These are phyloP conservation scores for Parthenolecanium corni DNA, from an alignment of 2,888 invertebrate species.

Conservation along the genomic window DNA sequence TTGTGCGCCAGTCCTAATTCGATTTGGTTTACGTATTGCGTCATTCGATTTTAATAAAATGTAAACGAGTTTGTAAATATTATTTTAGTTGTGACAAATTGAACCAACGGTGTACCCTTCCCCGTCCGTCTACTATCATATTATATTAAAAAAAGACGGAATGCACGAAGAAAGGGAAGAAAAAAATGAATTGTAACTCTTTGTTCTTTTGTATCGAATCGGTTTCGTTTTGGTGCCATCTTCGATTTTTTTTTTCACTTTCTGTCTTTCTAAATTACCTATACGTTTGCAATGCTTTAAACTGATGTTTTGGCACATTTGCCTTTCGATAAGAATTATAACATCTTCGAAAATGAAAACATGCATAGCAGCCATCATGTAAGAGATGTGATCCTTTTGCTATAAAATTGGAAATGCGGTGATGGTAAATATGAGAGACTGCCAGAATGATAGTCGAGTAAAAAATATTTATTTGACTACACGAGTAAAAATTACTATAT, in stretches of 20 bases:
- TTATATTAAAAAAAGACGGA: neutral
- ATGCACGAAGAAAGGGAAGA: neutral
- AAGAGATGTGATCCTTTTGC: no score
- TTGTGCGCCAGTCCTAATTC: slow-evolving; percentile 21
- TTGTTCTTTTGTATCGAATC: slow-evolving; percentile 10
- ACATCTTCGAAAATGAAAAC: no score
- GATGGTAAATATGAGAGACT: neutral
- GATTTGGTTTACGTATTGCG: slow-evolving; percentile 22
- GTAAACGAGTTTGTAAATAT: slow-evolving; percentile 28
- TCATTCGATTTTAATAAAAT: slow-evolving; percentile 26
- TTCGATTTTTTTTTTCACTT: slow-evolving; percentile 10
- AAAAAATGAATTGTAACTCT: neutral
- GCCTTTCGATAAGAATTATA: no score
- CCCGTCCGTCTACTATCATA: neutral
- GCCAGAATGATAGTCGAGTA: no score
- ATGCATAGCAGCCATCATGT: no score
- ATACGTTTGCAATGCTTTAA: neutral
- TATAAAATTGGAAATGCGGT: neutral
- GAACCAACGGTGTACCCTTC: slow-evolving; percentile 5
- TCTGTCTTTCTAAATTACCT: neutral
- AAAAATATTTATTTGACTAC: no score
- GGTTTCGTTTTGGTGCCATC: slow-evolving; percentile 22
- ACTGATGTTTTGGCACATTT: neutral
- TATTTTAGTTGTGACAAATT: slow-evolving; percentile 26
- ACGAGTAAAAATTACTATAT: no score